These are phyloP conservation scores for Rotaria macrura DNA, from an alignment of 2,888 invertebrate genomes.

Conservation along the genomic window DNA sequence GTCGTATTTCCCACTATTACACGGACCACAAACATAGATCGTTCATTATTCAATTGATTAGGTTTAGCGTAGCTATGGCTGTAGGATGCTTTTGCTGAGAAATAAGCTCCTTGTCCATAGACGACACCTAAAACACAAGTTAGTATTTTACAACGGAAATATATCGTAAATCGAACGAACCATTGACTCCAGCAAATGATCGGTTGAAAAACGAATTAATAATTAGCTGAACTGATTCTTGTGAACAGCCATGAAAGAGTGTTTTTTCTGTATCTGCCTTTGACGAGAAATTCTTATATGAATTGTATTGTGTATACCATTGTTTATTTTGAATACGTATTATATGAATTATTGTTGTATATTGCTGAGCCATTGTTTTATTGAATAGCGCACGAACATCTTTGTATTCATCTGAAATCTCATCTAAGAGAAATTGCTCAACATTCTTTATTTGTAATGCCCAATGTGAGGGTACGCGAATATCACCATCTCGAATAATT, in stretches of 20 bases:
- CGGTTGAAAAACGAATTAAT: background rate
- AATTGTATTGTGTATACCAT: background rate
- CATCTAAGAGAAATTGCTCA: background rate
- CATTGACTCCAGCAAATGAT: background rate
- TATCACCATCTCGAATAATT: background rate
- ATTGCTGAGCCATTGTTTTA: background rate
- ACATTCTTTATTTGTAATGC: background rate
- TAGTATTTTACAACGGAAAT: background rate
- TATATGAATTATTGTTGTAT: background rate
- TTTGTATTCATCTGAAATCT: background rate
- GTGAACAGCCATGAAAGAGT: background rate
- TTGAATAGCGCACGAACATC: background rate
- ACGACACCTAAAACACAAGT: background rate
- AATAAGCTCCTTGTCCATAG: background rate
- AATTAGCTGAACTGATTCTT: background rate
- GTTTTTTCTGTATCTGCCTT: background rate
- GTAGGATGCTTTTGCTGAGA: background rate
- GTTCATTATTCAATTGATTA: background rate
- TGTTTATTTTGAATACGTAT: background rate
- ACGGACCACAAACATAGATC: background rate
- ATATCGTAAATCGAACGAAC: background rate
- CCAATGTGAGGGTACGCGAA: background rate
- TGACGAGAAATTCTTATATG: background rate
- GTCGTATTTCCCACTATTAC: background rate
- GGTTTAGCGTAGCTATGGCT: background rate